Evolutionary conservation across 2,797 vertebrate genomes (phyloP).

Genomic region (Sebastes itinus): DNA sequence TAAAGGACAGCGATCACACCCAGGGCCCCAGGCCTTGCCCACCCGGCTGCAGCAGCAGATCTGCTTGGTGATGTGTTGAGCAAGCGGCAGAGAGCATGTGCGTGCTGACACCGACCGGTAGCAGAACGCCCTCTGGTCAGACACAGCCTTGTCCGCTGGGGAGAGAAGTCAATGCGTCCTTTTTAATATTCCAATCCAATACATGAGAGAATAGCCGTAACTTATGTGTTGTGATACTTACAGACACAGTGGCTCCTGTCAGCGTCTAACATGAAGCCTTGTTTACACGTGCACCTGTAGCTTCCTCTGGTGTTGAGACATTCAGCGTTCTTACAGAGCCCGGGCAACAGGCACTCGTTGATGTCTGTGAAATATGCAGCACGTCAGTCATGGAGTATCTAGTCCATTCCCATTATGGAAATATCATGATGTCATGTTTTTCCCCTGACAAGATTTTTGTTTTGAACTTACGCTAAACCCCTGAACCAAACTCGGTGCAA

Average conservation of each 20-base stretch:
- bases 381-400: slow-evolving; percentile 19
- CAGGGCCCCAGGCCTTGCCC: slow-evolving; percentile 82
- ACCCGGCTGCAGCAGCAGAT: slow-evolving; percentile 88
- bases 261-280: slow-evolving; percentile 80
- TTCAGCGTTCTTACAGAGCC: slow-evolving; percentile 82
- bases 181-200: neutral
- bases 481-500: slow-evolving; percentile 4
- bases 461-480: slow-evolving; percentile 28
- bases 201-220: neutral
- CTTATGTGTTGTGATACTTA: slow-evolving; percentile 55
- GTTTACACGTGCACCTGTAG: slow-evolving; percentile 84
- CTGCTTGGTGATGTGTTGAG: slow-evolving; percentile 84
- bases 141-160: slow-evolving; percentile 85
- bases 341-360: slow-evolving; percentile 82
- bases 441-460: neutral
- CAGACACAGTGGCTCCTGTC: slow-evolving; percentile 83
- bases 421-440: slow-evolving; percentile 40
- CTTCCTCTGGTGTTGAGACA: slow-evolving; percentile 84
- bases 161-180: neutral
- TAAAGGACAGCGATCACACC: slow-evolving; percentile 82
- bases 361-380: slow-evolving; percentile 75
- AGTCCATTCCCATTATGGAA: slow-evolving; percentile 14
- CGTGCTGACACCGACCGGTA: slow-evolving; percentile 73
- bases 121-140: slow-evolving; percentile 74
- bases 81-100: slow-evolving; percentile 78